Evolutionary conservation across 92 coral and sea anemone species (phyloP).

Genomic region (Umimayanthus chanpuru): DNA sequence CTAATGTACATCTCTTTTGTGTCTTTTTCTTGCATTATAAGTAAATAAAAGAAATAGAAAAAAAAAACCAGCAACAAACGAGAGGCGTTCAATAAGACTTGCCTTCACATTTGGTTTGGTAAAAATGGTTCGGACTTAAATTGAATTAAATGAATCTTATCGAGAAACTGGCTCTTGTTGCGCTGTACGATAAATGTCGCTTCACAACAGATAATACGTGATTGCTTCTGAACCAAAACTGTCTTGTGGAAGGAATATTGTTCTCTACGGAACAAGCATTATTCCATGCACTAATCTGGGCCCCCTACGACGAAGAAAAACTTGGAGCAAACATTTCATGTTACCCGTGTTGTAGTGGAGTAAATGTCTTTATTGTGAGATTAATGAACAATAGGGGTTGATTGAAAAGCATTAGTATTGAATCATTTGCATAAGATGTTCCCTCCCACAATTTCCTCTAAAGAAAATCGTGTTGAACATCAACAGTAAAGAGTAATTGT

Average conservation of each 20-base stretch:
- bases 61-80: too few species aligned
- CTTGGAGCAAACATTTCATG: neutral
- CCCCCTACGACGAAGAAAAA: constrained; percentile 21
- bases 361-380: constrained; percentile 24
- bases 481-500: constrained; percentile 18
- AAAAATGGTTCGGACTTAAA: too few species aligned
- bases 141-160: too few species aligned
- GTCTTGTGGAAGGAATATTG: neutral
- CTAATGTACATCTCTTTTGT: too few species aligned
- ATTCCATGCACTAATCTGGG: neutral
- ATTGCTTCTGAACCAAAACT: neutral
- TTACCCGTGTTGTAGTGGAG: neutral
- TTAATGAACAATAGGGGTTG: constrained; percentile 31
- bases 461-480: neutral
- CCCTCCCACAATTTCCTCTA: constrained; percentile 22
- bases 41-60: too few species aligned
- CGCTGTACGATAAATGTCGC: neutral
- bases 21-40: too few species aligned
- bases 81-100: too few species aligned
- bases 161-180: neutral
- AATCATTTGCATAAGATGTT: constrained; percentile 20
- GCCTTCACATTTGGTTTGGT: too few species aligned
- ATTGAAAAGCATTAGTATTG: neutral
- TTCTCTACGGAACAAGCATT: neutral
- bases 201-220: neutral